These are phyloP conservation scores for Parazoanthus darwini DNA, from an alignment of 92 coral and sea anemone species.

Conservation along the genomic window DNA sequence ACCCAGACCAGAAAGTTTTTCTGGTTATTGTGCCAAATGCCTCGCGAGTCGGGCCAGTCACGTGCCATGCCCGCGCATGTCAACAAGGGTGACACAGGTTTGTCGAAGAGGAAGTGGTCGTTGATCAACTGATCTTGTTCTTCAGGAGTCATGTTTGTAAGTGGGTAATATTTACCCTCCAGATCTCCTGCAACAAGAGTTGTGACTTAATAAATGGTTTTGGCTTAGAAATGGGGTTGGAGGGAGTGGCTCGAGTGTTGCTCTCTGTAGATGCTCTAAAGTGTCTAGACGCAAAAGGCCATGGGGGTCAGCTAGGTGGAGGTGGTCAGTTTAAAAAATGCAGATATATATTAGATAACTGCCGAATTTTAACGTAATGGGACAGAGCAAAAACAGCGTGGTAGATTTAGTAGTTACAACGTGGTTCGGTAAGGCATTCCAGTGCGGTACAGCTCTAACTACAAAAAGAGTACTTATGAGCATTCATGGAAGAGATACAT, in stretches of 20 bases:
- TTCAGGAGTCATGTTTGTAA: slow-evolving; percentile 82
- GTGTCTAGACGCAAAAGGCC: too few relatives aligned
- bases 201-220: not conserved
- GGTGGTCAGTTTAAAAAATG: too few relatives aligned
- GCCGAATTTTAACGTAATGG: too few relatives aligned
- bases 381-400: too few relatives aligned
- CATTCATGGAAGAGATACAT: too few relatives aligned
- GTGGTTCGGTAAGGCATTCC: too few relatives aligned
- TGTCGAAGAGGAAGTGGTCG: slow-evolving; percentile 98
- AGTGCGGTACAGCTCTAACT: too few relatives aligned
- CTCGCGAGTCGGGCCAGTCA: slow-evolving; percentile 99
- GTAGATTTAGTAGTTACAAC: too few relatives aligned
- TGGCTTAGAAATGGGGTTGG: too few relatives aligned
- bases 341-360: too few relatives aligned
- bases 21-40: slow-evolving; percentile 92
- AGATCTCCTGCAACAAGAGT: slow-evolving; percentile 73
- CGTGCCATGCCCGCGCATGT: slow-evolving; percentile 99
- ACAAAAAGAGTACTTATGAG: too few relatives aligned
- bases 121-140: slow-evolving; percentile 92
- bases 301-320: too few relatives aligned
- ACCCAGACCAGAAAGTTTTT: slow-evolving; percentile 97
- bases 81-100: slow-evolving; percentile 96
- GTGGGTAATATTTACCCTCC: slow-evolving; percentile 86
- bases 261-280: not conserved
- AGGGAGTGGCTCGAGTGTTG: not conserved